These are phyloP conservation scores for Atherinosoma microstoma DNA, from an alignment of 2,797 vertebrate genomes.

Conservation along the genomic window DNA sequence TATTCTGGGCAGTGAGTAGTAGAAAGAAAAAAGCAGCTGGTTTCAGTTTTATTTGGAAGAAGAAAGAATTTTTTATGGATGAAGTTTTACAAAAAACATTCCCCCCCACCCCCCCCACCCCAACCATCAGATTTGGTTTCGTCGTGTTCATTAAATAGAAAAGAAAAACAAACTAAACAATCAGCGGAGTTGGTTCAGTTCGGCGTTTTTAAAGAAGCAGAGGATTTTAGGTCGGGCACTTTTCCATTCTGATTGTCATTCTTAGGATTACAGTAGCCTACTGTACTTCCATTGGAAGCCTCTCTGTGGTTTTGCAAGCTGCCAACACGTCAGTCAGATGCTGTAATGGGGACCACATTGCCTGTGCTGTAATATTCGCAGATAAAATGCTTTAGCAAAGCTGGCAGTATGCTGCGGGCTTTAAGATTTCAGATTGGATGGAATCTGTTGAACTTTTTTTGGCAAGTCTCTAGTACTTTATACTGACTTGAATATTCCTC, in stretches of 20 bases:
- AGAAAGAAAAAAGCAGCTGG: background rate
- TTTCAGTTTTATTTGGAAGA: background rate
- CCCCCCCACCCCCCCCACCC: too few species aligned
- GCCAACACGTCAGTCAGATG: constrained; percentile 65
- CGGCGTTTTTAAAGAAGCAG: constrained; percentile 33
- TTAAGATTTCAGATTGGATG: constrained; percentile 15
- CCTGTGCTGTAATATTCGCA: constrained; percentile 58
- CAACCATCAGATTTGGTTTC: background rate
- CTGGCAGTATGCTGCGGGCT: constrained; percentile 46
- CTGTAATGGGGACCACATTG: constrained; percentile 53
- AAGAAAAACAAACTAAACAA: background rate
- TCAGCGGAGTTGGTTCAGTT: constrained; percentile 10
- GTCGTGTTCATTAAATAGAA: background rate
- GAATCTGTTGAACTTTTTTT: constrained; percentile 33
- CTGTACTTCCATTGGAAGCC: constrained; percentile 49
- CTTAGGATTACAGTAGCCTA: constrained; percentile 58
- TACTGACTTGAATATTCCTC: constrained; percentile 8
- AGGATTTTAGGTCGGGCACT: constrained; percentile 23
- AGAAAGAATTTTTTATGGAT: background rate
- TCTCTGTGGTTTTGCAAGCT: constrained; percentile 60
- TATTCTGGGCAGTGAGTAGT: too few species aligned
- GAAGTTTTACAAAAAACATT: background rate
- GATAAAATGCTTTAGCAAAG: constrained; percentile 58
- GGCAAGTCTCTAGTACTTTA: constrained; percentile 15
- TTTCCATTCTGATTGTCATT: constrained; percentile 26